Percentiles rank a stretch among this genome's conserved stretches.
These are phyloP conservation scores for Drosophila sulfurigaster DNA, from an alignment of 1,140 invertebrate species.

Conservation along the genomic window DNA sequence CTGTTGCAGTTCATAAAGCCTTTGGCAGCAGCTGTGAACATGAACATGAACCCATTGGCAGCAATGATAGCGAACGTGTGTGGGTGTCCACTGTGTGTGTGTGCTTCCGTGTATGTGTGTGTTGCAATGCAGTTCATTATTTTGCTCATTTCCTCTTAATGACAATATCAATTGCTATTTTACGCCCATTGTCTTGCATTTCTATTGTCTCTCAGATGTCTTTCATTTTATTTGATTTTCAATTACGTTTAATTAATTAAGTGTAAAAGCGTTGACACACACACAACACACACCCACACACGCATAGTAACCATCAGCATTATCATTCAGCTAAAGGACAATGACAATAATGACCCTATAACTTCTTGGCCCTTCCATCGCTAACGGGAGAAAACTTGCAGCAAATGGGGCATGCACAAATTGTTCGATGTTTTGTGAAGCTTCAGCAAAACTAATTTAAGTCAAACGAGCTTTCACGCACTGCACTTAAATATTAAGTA, in stretches of 20 bases:
- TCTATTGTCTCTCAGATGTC: slow-evolving; percentile 73
- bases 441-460: slow-evolving; percentile 41
- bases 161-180: slow-evolving; percentile 81
- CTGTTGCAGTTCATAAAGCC: slow-evolving; percentile 60
- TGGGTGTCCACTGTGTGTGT: background rate
- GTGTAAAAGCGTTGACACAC: slow-evolving; percentile 73
- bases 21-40: slow-evolving; percentile 62
- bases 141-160: slow-evolving; percentile 80
- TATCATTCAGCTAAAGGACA: background rate
- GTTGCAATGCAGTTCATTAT: slow-evolving; percentile 71
- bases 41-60: slow-evolving; percentile 46
- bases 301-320: background rate
- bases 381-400: slow-evolving; percentile 6
- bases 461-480: slow-evolving; percentile 38
- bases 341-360: slow-evolving; percentile 13
- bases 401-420: slow-evolving; percentile 66
- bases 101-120: background rate
- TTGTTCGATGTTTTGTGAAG: slow-evolving; percentile 69
- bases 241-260: slow-evolving; percentile 81
- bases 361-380: background rate
- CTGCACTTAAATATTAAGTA: slow-evolving; percentile 47
- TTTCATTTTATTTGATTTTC: slow-evolving; percentile 78
- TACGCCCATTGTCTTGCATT: slow-evolving; percentile 67
- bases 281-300: slow-evolving; percentile 12
- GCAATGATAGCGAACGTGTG: background rate